These are phyloP conservation scores for Phalacrocorax brasilianus DNA, from an alignment of 2,113 vertebrate species.

Conservation along the genomic window DNA sequence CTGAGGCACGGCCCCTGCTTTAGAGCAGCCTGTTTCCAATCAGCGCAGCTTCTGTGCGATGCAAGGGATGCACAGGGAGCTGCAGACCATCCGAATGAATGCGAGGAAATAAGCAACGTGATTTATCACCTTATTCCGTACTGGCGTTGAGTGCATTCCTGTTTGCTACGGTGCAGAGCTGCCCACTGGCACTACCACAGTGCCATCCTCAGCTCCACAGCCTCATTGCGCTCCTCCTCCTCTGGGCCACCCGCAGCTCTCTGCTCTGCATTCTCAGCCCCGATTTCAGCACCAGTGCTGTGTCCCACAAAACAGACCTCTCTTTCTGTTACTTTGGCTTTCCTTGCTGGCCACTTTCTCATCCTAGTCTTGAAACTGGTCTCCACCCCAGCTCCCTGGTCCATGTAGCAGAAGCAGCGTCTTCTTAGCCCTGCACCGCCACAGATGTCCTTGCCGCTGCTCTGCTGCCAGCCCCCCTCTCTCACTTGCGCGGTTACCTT, in stretches of 20 bases:
- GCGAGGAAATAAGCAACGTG: not conserved
- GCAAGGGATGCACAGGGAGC: not conserved
- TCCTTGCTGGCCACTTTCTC: not conserved
- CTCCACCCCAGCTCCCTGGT: not conserved
- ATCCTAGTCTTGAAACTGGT: not conserved
- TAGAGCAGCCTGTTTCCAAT: not conserved
- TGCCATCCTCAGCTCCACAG: constrained; percentile 24
- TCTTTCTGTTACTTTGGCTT: not conserved
- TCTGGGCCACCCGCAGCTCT: not conserved
- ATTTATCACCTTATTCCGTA: not conserved
- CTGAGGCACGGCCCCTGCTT: not conserved
- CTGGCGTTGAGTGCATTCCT: not conserved
- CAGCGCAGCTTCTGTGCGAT: not conserved
- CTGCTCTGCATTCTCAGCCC: not conserved
- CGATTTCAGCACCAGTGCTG: not conserved
- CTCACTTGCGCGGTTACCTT: not conserved
- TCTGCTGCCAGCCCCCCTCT: not conserved
- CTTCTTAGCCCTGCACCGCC: not conserved
- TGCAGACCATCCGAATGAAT: not conserved
- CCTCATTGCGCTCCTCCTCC: not conserved
- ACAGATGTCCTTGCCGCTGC: not conserved
- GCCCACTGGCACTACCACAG: constrained; percentile 15
- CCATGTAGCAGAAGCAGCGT: not conserved
- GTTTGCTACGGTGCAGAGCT: rapidly evolving
- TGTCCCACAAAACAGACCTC: not conserved